phyloP scores from a whole-genome alignment of 2,113 vertebrate genomes.

The Ophiodon elongatus region DNA sequence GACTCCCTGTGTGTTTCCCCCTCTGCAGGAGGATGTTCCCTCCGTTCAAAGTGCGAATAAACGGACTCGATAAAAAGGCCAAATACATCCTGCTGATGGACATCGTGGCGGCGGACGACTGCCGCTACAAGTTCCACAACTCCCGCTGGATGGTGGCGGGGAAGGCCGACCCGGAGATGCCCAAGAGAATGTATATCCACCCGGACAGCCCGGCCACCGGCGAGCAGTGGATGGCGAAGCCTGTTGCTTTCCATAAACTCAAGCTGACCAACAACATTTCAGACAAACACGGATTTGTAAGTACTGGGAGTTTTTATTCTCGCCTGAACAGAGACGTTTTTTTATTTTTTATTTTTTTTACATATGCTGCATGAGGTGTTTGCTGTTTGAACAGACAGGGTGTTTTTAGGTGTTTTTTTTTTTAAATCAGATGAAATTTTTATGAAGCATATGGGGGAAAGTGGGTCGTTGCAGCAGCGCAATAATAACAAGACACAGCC shows the following conservation, averaged over 20 bases:
- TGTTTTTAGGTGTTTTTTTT: conserved; percentile 14
- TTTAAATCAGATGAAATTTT: conserved; percentile 5
- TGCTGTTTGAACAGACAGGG: not conserved
- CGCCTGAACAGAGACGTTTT: not conserved
- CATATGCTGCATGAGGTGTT: not conserved
- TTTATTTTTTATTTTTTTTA: not conserved
- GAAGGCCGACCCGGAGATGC: conserved; percentile 99
- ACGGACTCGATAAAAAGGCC: conserved; percentile 97
- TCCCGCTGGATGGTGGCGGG: conserved; percentile 99
- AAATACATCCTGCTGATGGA: conserved; percentile 99
- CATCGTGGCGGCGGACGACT: conserved; percentile 97
- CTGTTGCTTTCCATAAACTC: conserved; percentile 98
- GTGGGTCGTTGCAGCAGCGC: not conserved
- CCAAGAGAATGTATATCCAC: conserved; percentile 99
- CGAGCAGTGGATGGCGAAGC: conserved; percentile 99
- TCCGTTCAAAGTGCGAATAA: conserved; percentile 97
- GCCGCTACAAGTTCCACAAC: conserved; percentile 99
- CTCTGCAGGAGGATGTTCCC: conserved; percentile 96
- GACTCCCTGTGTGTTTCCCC: conserved; percentile 33
- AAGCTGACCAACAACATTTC: conserved; percentile 99
- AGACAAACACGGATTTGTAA: conserved; percentile 99
- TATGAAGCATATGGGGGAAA: conserved; percentile 10
- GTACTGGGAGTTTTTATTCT: conserved; percentile 71
- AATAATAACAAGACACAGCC: not conserved
- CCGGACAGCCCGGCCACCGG: conserved; percentile 98